Percentiles rank a stretch among this genome's conserved stretches.
Evolutionary conservation across 2,113 vertebrate species (phyloP).

Genomic region (Hippocampus comes): DNA sequence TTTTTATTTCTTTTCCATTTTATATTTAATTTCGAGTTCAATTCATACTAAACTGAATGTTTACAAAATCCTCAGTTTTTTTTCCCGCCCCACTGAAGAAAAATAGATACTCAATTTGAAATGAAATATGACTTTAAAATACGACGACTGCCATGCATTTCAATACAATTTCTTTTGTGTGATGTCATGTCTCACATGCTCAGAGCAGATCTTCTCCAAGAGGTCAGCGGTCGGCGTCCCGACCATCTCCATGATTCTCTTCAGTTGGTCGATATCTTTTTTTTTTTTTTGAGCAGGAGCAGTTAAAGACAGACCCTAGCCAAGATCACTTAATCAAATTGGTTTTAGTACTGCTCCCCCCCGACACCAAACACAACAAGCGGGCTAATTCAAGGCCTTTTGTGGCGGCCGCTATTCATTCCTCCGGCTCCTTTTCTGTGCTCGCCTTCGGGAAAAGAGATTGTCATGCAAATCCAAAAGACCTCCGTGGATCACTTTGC

Average conservation of each 20-base stretch:
- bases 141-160: not conserved
- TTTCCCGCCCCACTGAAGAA: too few species aligned
- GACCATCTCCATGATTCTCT: conserved; percentile 97
- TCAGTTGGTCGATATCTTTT: conserved; percentile 93
- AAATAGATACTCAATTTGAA: too few species aligned
- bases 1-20: too few species aligned
- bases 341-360: conserved; percentile 3
- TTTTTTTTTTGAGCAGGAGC: not conserved
- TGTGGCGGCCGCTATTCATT: conserved; percentile 30
- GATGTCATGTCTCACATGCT: conserved; percentile 76
- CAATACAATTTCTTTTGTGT: not conserved
- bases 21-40: too few species aligned
- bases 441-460: conserved; percentile 17
- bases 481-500: conserved; percentile 4
- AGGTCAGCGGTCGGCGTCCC: conserved; percentile 92
- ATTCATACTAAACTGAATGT: too few species aligned
- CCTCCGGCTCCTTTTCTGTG: not conserved
- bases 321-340: conserved; percentile 31
- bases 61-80: too few species aligned
- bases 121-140: too few species aligned
- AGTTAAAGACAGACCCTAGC: conserved; percentile 51
- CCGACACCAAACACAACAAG: conserved; percentile 13
- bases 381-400: conserved; percentile 28
- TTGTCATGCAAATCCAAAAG: conserved; percentile 51
- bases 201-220: conserved; percentile 93